Base-by-base conservation (phyloP, 2,888 invertebrate genomes). In the Malthinus flaveolus region DNA sequence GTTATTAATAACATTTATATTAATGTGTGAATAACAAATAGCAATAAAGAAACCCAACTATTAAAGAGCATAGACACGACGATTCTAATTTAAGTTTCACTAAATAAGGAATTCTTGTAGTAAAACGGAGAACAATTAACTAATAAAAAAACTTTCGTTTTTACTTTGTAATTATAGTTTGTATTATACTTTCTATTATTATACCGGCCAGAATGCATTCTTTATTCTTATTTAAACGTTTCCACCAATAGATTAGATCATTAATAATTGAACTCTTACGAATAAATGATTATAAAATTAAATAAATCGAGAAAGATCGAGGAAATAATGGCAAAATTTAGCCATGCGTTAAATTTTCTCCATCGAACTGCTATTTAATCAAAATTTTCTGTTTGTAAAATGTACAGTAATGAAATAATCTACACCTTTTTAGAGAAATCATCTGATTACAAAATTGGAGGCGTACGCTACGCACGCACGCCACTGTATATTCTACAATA, bases 71-170 rank as follows among this genome's bases (percentile, higher is more conserved):
- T n/a, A 23, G 23, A 23, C 23, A 23, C 23, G 23, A 23, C 5
- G 23, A 23, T 23, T 23, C 23, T 23, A 23, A 49, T 56, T 39
- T 35, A 23, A 35, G 56, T 56, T 56, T 56, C 56, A 45, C 49
- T 31, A 3, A 36, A 56, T 44, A 56, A 15, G 39, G 39, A 42
- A 42, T 42, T 11, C 39, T 6, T 15, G 15, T 42, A 42, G 49
- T 56, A 50, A 49, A 56, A 56, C 49, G 32, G 31, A 56, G 33
- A 49, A 56, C 56, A 56, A 56, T 56, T 32, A 50, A 32, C 32
- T 49, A 56, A 56, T 39, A 49, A 56, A 39, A 49, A 56, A 56
- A 56, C 49, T 56, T 36, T 45, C 49, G 37, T 53, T 50, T 13
- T 23, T 31, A 47, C 32, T 37, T 49, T 52, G 45, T 13, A 46